Evolutionary conservation across 2,797 vertebrate species (phyloP).

Genomic region (Catamblyrhynchus diadema): DNA sequence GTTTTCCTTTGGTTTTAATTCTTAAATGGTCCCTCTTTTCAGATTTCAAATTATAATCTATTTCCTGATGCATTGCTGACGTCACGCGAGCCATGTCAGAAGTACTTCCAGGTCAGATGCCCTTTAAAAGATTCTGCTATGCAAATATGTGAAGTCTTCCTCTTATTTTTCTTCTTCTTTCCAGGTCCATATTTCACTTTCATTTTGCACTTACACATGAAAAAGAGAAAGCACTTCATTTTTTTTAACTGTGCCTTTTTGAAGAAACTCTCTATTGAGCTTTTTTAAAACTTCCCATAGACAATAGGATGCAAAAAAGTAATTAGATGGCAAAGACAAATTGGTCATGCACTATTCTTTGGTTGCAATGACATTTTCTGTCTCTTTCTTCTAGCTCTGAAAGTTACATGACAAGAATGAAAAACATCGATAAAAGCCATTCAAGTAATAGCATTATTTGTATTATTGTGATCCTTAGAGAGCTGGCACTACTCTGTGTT

Average conservation of each 20-base stretch:
- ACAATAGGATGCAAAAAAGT: not conserved
- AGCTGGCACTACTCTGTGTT: not conserved
- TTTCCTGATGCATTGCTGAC: conserved; percentile 76
- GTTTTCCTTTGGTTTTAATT: conserved; percentile 75
- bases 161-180: not conserved
- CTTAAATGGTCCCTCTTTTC: conserved; percentile 78
- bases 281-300: not conserved
- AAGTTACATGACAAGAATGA: not conserved
- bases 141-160: conserved; percentile 32
- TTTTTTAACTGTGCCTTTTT: not conserved
- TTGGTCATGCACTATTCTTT: not conserved
- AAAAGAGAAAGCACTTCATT: not conserved
- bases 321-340: not conserved
- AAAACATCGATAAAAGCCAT: not conserved
- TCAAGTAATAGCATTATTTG: not conserved
- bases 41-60: conserved; percentile 81
- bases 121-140: conserved; percentile 68
- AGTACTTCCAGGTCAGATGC: conserved; percentile 82
- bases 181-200: not conserved
- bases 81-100: conserved; percentile 79
- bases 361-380: not conserved
- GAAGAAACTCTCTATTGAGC: not conserved
- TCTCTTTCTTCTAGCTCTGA: not conserved
- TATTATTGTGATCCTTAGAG: not conserved
- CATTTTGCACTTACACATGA: not conserved